These are phyloP conservation scores for Trichosurus vulpecula DNA, from an alignment of 2,797 vertebrate genomes.

Conservation along the genomic window DNA sequence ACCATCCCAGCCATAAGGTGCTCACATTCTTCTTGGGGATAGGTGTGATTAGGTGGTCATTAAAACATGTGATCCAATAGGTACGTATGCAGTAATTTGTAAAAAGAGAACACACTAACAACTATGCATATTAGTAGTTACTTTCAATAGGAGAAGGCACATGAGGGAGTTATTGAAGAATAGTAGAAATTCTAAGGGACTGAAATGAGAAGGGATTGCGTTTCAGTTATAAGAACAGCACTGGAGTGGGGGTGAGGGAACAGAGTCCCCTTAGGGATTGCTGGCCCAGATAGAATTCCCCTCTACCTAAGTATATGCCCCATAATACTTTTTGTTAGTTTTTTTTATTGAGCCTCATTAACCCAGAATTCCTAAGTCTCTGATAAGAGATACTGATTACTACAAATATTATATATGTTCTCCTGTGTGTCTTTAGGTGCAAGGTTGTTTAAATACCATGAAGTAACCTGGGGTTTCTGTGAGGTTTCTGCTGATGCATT, in stretches of 20 bases:
- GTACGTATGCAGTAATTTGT: background rate
- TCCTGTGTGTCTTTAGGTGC: conserved; percentile 54
- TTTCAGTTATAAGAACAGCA: background rate
- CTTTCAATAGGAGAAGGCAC: background rate
- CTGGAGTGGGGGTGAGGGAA: background rate
- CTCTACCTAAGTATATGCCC: background rate
- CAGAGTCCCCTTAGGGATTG: background rate
- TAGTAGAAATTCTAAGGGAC: background rate
- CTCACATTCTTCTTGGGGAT: background rate
- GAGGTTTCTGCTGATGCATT: conserved; percentile 69
- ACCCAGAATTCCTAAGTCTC: background rate
- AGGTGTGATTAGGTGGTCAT: background rate
- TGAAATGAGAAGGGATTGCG: background rate
- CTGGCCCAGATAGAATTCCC: background rate
- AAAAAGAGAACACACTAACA: background rate
- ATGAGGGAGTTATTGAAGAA: background rate
- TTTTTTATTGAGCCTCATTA: background rate
- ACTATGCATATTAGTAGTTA: background rate
- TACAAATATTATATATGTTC: conserved; percentile 55
- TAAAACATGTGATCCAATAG: background rate
- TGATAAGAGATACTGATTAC: background rate
- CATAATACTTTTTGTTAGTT: background rate
- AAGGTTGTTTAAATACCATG: conserved; percentile 53
- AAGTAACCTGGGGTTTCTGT: conserved; percentile 70
- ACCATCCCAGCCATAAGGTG: background rate